Base-by-base conservation (phyloP, 2,797 vertebrate species). In the Silurus lanzhouensis region DNA sequence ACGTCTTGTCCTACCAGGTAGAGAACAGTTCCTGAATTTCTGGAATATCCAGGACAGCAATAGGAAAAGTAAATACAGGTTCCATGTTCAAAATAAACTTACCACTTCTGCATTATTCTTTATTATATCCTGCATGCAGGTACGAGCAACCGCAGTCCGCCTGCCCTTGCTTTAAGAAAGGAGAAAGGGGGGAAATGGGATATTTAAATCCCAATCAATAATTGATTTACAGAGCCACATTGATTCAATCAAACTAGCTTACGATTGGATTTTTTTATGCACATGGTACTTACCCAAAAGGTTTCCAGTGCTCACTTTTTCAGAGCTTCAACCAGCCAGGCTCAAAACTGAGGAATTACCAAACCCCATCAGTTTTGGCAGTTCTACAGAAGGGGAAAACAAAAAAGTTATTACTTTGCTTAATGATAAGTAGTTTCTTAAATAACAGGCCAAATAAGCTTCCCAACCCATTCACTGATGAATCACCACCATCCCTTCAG, bases 271-370 rank as follows among this genome's bases (percentile, higher is more conserved):
- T 6, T 15, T 15, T n/a, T 13, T 1, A 9, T 14, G 7, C 4
- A 66, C 13, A 84, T 67, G 63, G 44, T 80, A 83, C 15, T 77
- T 2, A 63, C 71, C 17, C 27, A 55, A 44, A 61, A 86, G 57
- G n/a, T 79, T 72, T n/a, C 71, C 20, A 61, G 64, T 0, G 0
- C 3, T 25, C 63, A 68, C 46, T 55, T 55, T 44, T 31, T 81
- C 63, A 78, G 81, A 61, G 71, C 82, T 84, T 90, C 90, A 89
- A 72, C 84, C 88, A 46, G 84, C 85, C 72, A 82, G 85, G 82
- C 77, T 88, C 87, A 88, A 88, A 90, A 91, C 84, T 67, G 88
- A 84, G 85, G 88, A 88, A 87, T 85, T 89, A 85, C 76, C 86
- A 84, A 89, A 90, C 84, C 87, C 88, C 86, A 68, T 74, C 87